Conservation (phyloP, 2,888 invertebrate genomes). For the Drosophila testacea region DNA sequence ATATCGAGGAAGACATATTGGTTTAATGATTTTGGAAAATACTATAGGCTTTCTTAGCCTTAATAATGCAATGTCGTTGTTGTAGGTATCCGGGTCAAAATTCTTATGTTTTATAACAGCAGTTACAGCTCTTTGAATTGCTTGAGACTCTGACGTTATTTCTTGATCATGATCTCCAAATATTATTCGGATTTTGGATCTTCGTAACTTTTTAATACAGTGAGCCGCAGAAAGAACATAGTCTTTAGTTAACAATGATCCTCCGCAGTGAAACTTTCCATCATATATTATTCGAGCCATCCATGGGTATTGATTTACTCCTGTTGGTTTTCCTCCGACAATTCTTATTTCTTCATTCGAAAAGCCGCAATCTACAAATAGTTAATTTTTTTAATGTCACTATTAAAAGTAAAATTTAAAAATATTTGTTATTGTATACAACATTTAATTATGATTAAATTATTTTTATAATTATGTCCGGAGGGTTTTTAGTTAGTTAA, state of each 20-base stretch:
- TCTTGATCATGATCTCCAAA: slow-evolving; percentile 95
- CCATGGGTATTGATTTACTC: slow-evolving; percentile 94
- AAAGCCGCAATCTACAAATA: slow-evolving; percentile 90
- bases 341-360: slow-evolving; percentile 94
- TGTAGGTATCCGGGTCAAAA: slow-evolving; percentile 94
- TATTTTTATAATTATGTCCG: background rate
- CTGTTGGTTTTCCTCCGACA: slow-evolving; percentile 93
- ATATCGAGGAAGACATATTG: slow-evolving; percentile 90
- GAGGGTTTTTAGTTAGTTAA: no score
- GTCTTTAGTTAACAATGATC: slow-evolving; percentile 92
- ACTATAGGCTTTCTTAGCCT: slow-evolving; percentile 91
- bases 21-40: slow-evolving; percentile 88
- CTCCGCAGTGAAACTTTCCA: slow-evolving; percentile 95
- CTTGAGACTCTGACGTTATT: slow-evolving; percentile 90
- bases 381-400: background rate
- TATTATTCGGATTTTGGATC: slow-evolving; percentile 92
- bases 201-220: slow-evolving; percentile 91
- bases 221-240: slow-evolving; percentile 95
- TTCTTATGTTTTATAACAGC: slow-evolving; percentile 92
- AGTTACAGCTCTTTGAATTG: slow-evolving; percentile 93
- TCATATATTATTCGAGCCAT: slow-evolving; percentile 94
- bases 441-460: background rate
- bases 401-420: background rate
- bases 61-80: slow-evolving; percentile 93
- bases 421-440: background rate